Conservation (phyloP, 2,888 invertebrate species). For the Cartodere bifasciata region DNA sequence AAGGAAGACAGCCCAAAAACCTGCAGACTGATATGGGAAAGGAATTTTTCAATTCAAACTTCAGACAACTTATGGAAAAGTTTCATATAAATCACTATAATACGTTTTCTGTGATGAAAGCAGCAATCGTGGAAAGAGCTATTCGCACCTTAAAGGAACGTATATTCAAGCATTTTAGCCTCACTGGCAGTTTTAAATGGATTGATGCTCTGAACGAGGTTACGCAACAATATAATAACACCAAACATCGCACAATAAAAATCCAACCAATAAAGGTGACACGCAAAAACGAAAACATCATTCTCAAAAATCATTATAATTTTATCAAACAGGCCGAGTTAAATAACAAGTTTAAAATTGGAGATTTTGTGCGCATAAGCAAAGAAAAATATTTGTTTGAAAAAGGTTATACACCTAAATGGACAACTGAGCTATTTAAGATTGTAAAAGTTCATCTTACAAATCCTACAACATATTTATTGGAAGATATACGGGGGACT, state of each 20-base stretch:
- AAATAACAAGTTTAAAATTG: constrained; percentile 16
- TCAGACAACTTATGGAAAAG: background rate
- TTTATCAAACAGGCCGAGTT: constrained; percentile 15
- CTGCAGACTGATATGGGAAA: background rate
- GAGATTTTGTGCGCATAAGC: constrained; percentile 24
- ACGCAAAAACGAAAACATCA: constrained; percentile 7
- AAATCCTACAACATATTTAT: constrained; percentile 22
- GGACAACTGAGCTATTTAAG: constrained; percentile 26
- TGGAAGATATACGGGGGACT: constrained; percentile 18
- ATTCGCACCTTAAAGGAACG: constrained; percentile 19
- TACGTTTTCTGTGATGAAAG: constrained; percentile 17
- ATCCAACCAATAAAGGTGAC: constrained; percentile 9
- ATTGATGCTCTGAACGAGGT: constrained; percentile 17
- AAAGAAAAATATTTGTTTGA: constrained; percentile 22
- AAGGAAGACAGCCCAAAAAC: constrained; percentile 1
- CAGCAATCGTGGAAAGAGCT: constrained; percentile 19
- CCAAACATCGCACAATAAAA: constrained; percentile 10
- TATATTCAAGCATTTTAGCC: constrained; percentile 22
- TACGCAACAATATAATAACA: constrained; percentile 10
- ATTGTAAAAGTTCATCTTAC: constrained; percentile 21
- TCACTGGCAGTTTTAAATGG: constrained; percentile 21
- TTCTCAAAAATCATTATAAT: constrained; percentile 14
- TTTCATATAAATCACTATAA: no score
- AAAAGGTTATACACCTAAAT: constrained; percentile 26
- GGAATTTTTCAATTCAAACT: constrained; percentile 3